Evolutionary conservation across 2,797 vertebrate species (phyloP).

Genomic region (Sebastiscus albofasciatus): DNA sequence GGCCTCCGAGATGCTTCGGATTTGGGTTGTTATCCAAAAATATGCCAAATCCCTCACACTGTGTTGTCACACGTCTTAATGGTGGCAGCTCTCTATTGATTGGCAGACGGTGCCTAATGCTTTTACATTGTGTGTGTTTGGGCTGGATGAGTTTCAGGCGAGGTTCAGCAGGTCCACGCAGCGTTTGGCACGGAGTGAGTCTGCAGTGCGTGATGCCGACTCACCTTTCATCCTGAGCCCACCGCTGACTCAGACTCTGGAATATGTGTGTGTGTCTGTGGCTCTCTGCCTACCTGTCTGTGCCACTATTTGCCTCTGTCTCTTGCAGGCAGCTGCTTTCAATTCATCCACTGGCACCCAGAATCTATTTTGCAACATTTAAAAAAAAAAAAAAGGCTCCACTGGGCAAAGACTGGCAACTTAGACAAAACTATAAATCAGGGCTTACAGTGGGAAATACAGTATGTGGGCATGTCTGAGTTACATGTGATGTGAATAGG

Average conservation of each 20-base stretch:
- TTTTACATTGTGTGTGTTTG: not conserved
- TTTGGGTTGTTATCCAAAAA: not conserved
- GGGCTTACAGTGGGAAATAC: not conserved
- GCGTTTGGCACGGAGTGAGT: not conserved
- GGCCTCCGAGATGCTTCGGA: not conserved
- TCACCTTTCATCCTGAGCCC: constrained; percentile 40
- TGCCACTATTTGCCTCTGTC: not conserved
- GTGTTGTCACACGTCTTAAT: not conserved
- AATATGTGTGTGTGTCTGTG: constrained; percentile 7
- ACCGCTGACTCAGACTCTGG: constrained; percentile 28
- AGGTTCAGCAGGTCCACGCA: constrained; percentile 3
- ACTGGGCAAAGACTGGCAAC: not conserved
- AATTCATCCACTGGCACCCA: not conserved
- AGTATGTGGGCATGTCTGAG: not conserved
- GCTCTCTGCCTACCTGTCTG: constrained; percentile 31
- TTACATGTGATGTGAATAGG: not conserved
- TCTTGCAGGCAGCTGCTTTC: constrained; percentile 20
- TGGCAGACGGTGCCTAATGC: constrained; percentile 7
- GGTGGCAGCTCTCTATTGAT: not conserved
- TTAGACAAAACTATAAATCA: not conserved
- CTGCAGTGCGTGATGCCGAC: not conserved
- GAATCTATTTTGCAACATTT: not conserved
- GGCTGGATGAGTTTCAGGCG: constrained; percentile 9
- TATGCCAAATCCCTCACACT: not conserved
- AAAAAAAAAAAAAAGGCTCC: not conserved